These are phyloP conservation scores for Adoxophyes honmai DNA, from an alignment of 1,140 invertebrate genomes.

Conservation along the genomic window DNA sequence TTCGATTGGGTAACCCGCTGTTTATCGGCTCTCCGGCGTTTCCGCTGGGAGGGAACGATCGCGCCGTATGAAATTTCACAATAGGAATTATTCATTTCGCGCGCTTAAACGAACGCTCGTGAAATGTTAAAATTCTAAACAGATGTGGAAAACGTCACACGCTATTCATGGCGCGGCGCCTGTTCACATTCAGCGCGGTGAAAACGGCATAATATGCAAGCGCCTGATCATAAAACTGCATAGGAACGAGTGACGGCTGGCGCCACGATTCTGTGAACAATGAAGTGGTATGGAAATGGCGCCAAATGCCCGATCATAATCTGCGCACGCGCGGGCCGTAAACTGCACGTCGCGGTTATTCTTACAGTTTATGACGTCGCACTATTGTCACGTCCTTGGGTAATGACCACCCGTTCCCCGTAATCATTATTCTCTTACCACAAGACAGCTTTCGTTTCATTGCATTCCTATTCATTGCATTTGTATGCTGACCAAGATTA, in stretches of 20 bases:
- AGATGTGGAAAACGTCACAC: conserved; percentile 10
- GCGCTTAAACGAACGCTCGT: conserved; percentile 24
- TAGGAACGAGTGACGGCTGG: conserved; percentile 54
- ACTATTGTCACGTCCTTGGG: conserved; percentile 35
- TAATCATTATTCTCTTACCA: conserved; percentile 6
- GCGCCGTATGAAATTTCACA: conserved; percentile 16
- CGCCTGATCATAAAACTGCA: conserved; percentile 65
- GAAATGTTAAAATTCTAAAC: conserved; percentile 54
- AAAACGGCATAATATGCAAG: conserved; percentile 51
- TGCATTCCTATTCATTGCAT: not conserved
- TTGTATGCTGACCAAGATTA: no score
- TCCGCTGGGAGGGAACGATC: conserved; percentile 26
- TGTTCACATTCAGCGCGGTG: conserved; percentile 57
- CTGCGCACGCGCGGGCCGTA: conserved; percentile 29
- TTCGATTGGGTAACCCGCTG: conserved; percentile 36
- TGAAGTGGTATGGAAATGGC: conserved; percentile 51
- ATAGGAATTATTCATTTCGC: conserved; percentile 16
- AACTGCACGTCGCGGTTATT: conserved; percentile 16
- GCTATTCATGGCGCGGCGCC: conserved; percentile 16
- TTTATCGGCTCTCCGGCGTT: conserved; percentile 47
- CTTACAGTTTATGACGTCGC: conserved; percentile 25
- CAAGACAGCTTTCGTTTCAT: conserved; percentile 5
- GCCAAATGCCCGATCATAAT: conserved; percentile 44
- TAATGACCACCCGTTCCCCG: conserved; percentile 21
- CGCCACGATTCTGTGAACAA: conserved; percentile 70